phyloP scores from a whole-genome alignment of 2,113 vertebrate species.

The Miniopterus natalensis region DNA sequence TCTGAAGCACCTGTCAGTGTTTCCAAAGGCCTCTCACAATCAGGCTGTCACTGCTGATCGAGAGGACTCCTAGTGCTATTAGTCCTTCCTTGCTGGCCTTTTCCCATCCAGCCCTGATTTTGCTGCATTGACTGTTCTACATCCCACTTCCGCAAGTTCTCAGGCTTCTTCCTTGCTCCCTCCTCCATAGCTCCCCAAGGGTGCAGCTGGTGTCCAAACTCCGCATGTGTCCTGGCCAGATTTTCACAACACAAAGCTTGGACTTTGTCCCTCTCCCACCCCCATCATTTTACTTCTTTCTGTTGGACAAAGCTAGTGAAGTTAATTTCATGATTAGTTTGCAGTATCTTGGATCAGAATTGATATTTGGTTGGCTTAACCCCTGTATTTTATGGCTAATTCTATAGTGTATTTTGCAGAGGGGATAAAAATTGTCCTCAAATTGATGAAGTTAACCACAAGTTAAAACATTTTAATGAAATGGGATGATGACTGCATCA shows the following conservation, averaged over 20 bases:
- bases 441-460: constrained; percentile 9
- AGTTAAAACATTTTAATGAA: neutral
- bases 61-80: neutral
- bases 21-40: neutral
- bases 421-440: constrained; percentile 21
- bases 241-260: neutral
- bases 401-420: constrained; percentile 39
- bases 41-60: neutral
- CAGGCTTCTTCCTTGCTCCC: neutral
- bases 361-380: constrained; percentile 2
- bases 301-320: neutral
- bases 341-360: constrained; percentile 23
- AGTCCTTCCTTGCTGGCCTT: neutral
- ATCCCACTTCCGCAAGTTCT: neutral
- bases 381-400: constrained; percentile 40
- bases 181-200: neutral
- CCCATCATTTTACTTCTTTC: neutral
- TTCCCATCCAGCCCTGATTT: neutral
- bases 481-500: neutral
- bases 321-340: neutral
- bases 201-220: neutral
- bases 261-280: neutral
- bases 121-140: neutral
- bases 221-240: neutral
- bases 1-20: neutral